A percentile compares a stretch with the other conserved stretches of the same genome.
These are phyloP conservation scores for Ochlodes sylvanus DNA, from an alignment of 2,888 invertebrate species.

Conservation along the genomic window DNA sequence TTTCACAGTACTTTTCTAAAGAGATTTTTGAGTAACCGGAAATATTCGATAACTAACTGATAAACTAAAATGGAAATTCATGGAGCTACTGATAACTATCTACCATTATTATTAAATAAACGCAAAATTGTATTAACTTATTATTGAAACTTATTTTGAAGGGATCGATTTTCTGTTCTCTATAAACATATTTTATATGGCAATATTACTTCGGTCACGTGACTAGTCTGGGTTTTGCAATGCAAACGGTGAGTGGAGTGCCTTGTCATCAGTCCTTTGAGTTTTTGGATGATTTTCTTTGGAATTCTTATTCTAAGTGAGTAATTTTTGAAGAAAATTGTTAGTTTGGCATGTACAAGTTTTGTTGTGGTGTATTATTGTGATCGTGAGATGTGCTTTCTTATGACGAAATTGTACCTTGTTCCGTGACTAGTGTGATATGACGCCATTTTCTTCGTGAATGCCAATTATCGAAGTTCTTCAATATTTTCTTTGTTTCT, in stretches of 20 bases:
- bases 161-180: no score
- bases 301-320: conserved; percentile 84
- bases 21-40: no score
- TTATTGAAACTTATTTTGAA: no score
- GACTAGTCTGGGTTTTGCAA: conserved; percentile 80
- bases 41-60: no score
- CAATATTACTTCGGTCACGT: conserved; percentile 55
- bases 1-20: no score
- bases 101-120: no score
- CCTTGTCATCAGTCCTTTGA: conserved; percentile 84
- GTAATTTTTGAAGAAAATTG: conserved; percentile 71
- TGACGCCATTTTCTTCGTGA: conserved; percentile 86
- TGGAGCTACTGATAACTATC: no score
- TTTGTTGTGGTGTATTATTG: conserved; percentile 63
- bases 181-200: conserved; percentile 38
- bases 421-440: conserved; percentile 84
- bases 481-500: conserved; percentile 67
- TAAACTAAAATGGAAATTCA: no score
- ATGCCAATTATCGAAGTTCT: conserved; percentile 82
- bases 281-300: conserved; percentile 85
- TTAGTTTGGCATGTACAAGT: conserved; percentile 63
- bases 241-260: conserved; percentile 86
- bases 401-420: conserved; percentile 83
- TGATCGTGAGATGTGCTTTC: conserved; percentile 68
- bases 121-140: no score